Base-by-base conservation (phyloP, 2,888 invertebrate species). In the Melitaea athalia region DNA sequence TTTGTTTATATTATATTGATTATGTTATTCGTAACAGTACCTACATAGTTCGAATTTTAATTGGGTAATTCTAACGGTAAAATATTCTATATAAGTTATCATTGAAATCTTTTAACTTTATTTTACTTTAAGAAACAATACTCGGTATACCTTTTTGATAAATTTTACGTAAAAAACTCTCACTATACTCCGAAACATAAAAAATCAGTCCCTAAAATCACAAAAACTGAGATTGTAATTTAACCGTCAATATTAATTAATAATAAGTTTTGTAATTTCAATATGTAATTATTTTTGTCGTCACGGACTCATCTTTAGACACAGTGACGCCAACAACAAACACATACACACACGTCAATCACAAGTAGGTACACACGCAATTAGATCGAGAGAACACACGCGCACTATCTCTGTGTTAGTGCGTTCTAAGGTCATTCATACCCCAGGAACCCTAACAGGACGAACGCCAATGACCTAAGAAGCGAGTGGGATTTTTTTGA, bases 401-500 rank as follows among this genome's bases (percentile, higher is more conserved):
- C 24, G 31, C n/a, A 5, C 10, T 1, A 55, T 71, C 66, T 69
- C 69, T 67, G 63, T 55, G 61, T 55, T 66, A 63, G 62, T 64
- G 60, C 63, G 64, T 73, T 69, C 72, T 76, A 76, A 75, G 79
- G 80, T 82, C 81, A 79, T 79, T 78, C 79, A 75, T 79, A 76
- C 80, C 77, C 77, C 77, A 79, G 80, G 78, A 78, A 79, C 76
- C 74, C 65, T 64, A 72, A 60, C 74, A 76, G 77, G 76, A 77
- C 75, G 71, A 71, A 67, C 75, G 79, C 74, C 80, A 79, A 77
- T 78, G 81, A 81, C 80, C 81, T 75, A 68, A 55, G 66, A 53
- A 65, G 71, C 59, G 63, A 62, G 70, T 68, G 72, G 68, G 72
- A 57, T 65, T 67, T 71, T 71, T 69, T 69, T 64, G 59, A 53